These are phyloP conservation scores for Sepiola atlantica DNA, from an alignment of 2,888 invertebrate genomes.

Conservation along the genomic window DNA sequence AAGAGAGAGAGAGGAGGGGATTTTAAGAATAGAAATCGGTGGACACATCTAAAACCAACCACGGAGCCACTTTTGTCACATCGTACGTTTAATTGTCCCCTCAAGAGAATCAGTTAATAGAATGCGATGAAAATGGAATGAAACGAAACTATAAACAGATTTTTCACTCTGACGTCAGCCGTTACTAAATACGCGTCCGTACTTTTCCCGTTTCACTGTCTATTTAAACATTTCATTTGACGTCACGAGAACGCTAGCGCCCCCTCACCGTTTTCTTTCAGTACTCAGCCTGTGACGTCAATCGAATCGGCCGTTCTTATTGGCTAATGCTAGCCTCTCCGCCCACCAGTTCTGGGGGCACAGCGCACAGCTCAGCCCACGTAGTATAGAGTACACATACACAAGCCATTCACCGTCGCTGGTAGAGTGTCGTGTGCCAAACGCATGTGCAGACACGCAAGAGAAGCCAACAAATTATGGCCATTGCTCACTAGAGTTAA, in stretches of 20 bases:
- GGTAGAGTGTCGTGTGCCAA: background rate
- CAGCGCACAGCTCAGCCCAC: background rate
- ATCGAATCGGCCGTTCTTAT: background rate
- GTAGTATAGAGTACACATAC: background rate
- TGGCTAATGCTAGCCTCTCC: background rate
- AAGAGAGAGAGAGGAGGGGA: too few species aligned
- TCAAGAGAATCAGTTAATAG: too few species aligned
- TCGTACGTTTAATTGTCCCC: too few species aligned
- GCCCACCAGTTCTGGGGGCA: background rate
- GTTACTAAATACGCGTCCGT: too few species aligned
- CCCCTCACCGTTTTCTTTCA: background rate
- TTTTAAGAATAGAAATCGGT: too few species aligned
- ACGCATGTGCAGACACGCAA: background rate
- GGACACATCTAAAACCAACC: too few species aligned
- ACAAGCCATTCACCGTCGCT: background rate
- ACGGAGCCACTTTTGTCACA: too few species aligned
- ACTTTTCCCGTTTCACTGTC: background rate
- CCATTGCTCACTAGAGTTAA: background rate
- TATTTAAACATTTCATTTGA: background rate
- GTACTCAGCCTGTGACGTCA: slow-evolving; percentile 2
- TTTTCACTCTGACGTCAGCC: too few species aligned
- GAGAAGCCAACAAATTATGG: background rate
- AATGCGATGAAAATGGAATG: too few species aligned
- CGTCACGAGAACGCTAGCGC: background rate
- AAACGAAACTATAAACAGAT: too few species aligned